Percentiles rank a stretch among this genome's conserved stretches.
Evolutionary conservation across 2,797 vertebrate species (phyloP).

Genomic region (Yasuhikotakia modesta): DNA sequence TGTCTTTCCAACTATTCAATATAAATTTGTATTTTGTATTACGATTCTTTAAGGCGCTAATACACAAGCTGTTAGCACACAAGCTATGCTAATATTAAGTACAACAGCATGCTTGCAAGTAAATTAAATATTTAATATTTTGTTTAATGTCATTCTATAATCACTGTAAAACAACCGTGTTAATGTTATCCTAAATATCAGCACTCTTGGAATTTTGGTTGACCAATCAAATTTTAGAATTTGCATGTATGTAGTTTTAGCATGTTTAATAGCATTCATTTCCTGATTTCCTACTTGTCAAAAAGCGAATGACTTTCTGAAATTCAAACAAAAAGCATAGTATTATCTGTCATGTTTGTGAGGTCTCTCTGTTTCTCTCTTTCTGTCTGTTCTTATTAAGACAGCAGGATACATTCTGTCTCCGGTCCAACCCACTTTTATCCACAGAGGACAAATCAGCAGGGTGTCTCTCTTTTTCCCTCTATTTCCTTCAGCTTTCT

Average conservation of each 20-base stretch:
- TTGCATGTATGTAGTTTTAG: background rate
- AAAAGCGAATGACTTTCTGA: background rate
- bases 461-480: background rate
- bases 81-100: too few relatives aligned
- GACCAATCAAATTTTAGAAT: too few relatives aligned
- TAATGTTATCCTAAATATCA: too few relatives aligned
- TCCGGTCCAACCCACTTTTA: slow-evolving; percentile 2
- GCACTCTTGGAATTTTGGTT: too few relatives aligned
- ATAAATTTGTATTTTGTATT: background rate
- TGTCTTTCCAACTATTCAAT: background rate
- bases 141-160: too few relatives aligned
- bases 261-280: background rate
- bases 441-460: background rate
- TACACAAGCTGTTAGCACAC: too few relatives aligned
- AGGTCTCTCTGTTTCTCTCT: too few relatives aligned
- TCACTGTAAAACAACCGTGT: too few relatives aligned
- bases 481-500: background rate
- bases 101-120: too few relatives aligned
- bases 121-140: too few relatives aligned
- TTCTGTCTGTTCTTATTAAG: too few relatives aligned
- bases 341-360: background rate
- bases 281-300: too few relatives aligned
- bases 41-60: background rate
- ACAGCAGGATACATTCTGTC: background rate
- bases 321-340: background rate